Evolutionary conservation across 37 sponge, comb jelly and placozoan genomes (phyloP).

Genomic region (Oopsacas minuta): DNA sequence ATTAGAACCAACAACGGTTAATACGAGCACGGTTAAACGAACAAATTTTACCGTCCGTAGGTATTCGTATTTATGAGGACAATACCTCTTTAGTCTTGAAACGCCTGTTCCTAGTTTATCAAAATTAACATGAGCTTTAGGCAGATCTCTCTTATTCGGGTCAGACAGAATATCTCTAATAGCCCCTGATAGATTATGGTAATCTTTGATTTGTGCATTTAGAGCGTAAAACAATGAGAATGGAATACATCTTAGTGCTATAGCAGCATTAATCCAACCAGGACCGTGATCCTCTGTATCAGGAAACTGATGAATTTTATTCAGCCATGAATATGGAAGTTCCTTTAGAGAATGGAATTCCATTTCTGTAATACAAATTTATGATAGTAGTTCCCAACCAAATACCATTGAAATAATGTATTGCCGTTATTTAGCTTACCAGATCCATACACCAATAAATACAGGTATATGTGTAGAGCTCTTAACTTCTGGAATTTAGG

Average conservation of each 20-base stretch:
- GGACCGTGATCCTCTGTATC: background rate
- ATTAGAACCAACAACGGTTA: no score
- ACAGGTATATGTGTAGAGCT: background rate
- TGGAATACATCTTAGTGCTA: background rate
- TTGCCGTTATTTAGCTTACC: background rate
- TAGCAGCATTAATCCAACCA: background rate
- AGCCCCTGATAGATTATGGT: background rate
- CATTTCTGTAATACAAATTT: background rate
- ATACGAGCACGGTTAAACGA: no score
- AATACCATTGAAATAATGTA: background rate
- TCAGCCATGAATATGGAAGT: background rate
- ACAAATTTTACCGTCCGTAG: no score
- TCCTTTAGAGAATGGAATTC: background rate
- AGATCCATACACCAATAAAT: background rate
- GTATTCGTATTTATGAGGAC: no score
- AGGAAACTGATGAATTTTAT: background rate
- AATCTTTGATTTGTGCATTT: background rate
- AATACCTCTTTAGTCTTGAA: background rate
- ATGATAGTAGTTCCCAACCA: background rate
- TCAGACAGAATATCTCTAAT: background rate
- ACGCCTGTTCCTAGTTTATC: background rate
- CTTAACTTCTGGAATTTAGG: background rate
- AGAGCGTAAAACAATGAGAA: slow-evolving; percentile 6
- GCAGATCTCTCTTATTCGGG: background rate
- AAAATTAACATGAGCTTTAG: background rate